Percentiles rank a stretch among this genome's conserved stretches.
These are phyloP conservation scores for Polietes domitor DNA, from an alignment of 2,888 invertebrate species.

Conservation along the genomic window DNA sequence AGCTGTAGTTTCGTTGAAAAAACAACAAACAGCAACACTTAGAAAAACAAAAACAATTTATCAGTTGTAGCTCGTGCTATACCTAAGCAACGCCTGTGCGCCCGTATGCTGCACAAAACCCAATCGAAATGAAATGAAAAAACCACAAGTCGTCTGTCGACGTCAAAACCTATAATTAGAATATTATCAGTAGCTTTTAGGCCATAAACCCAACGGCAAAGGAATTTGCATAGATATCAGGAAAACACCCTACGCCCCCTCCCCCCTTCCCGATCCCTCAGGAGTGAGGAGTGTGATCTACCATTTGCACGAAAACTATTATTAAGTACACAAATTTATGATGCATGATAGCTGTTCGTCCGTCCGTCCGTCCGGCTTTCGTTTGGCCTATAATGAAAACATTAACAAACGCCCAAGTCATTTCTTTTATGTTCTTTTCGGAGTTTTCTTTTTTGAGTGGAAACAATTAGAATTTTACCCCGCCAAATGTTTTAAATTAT, in stretches of 20 bases:
- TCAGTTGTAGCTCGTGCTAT: conserved; percentile 64
- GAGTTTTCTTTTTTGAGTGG: neutral
- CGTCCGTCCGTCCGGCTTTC: conserved; percentile 12
- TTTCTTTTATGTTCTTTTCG: too few species aligned
- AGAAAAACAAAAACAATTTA: conserved; percentile 43
- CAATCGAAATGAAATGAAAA: neutral
- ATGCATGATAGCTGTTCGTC: conserved; percentile 19
- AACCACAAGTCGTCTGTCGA: conserved; percentile 26
- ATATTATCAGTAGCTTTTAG: conserved; percentile 59
- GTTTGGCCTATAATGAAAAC: conserved; percentile 3
- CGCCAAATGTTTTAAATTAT: conserved; percentile 1
- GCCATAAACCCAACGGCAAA: conserved; percentile 21
- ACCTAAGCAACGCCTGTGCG: conserved; percentile 28
- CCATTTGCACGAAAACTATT: neutral
- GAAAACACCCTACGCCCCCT: neutral
- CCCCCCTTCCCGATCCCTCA: neutral
- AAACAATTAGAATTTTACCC: neutral
- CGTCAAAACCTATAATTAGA: conserved; percentile 51
- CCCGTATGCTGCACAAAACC: conserved; percentile 54
- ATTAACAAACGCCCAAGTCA: conserved; percentile 2
- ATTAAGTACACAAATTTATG: conserved; percentile 30
- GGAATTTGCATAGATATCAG: conserved; percentile 60
- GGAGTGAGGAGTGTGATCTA: neutral
- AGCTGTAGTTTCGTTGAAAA: neutral
- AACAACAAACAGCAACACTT: conserved; percentile 13